Evolutionary conservation across 2,113 vertebrate species (phyloP), one percentile per base, ranked within the genome.

Genomic region (Charina bottae): DNA sequence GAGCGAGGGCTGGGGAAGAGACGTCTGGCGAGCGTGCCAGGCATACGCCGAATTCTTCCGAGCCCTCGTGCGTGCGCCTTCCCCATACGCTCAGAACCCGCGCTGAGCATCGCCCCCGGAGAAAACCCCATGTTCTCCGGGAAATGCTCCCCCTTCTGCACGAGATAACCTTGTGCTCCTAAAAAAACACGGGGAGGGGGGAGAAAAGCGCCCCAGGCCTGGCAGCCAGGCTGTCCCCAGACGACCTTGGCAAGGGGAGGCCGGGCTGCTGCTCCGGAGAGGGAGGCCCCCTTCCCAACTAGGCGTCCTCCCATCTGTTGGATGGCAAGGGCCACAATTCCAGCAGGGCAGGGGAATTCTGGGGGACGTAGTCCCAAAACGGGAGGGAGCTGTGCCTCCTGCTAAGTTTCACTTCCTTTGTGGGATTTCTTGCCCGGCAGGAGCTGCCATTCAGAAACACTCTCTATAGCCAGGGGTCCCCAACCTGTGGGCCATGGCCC

Each of bases 1-100:
- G 93, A 97, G 95, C 94, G 94, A 95, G 93, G 94, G 92, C 95
- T 58, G 91, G 94, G 93, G 92, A 88, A 33, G 85, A 37, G 55
- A 93, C 93, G 92, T 2, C 0, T 88, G 92, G 91, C 0, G 2
- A 9, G 95, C 97, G 97, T 97, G 95, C 97, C 97, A 98, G 97
- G 96, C 97, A 96, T 96, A 93, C 86, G 68, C 92, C 85, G 92
- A 95, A 97, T 98, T 97, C 96, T 95, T 97, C 83, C 78, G 93
- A 93, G 93, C 95, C 93, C 19, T 7, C 91, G 93, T 93, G 93
- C 85, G 62, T 56, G 1, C 37, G 59, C 84, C 56, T 90, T 89
- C 53, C 95, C 87, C 88, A 59, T 90, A 94, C 93, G 91, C 94
- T 93, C 84, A 94, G 93, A 85, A 95, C 92, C 58, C 89, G 95